Evolutionary conservation across 2,113 vertebrate species (phyloP).

Genomic region (Tragelaphus imberbis): DNA sequence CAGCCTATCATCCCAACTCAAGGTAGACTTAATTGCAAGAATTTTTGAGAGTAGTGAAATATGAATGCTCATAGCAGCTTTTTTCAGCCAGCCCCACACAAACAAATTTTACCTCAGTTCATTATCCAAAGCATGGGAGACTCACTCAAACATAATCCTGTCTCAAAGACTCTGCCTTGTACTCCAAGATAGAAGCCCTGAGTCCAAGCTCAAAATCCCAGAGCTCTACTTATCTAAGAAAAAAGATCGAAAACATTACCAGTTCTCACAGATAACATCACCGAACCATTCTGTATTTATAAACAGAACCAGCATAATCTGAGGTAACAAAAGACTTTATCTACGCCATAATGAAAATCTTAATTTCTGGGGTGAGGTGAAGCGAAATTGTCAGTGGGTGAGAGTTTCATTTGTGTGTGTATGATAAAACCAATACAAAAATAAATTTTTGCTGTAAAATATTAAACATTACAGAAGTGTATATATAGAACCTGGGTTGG

Average conservation of each 20-base stretch:
- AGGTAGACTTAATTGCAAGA: not conserved
- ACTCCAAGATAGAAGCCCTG: not conserved
- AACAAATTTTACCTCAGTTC: not conserved
- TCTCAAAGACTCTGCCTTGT: not conserved
- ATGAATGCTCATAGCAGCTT: not conserved
- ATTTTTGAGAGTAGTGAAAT: not conserved
- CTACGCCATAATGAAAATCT: not conserved
- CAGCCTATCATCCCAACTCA: not conserved
- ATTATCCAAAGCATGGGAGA: not conserved
- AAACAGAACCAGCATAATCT: not conserved
- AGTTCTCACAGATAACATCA: not conserved
- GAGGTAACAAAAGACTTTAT: not conserved
- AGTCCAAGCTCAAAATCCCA: not conserved
- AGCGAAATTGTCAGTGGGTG: not conserved
- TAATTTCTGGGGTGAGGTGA: not conserved
- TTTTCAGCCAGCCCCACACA: not conserved
- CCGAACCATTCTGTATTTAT: not conserved
- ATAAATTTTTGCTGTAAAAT: not conserved
- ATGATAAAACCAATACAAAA: not conserved
- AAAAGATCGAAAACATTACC: not conserved
- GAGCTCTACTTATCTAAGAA: not conserved
- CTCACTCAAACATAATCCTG: not conserved
- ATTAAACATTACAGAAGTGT: not conserved
- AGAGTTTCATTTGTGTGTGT: not conserved
- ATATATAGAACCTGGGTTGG: not conserved